Evolutionary conservation across 2,888 invertebrate species (phyloP).

Genomic region (Athrips mouffetella): DNA sequence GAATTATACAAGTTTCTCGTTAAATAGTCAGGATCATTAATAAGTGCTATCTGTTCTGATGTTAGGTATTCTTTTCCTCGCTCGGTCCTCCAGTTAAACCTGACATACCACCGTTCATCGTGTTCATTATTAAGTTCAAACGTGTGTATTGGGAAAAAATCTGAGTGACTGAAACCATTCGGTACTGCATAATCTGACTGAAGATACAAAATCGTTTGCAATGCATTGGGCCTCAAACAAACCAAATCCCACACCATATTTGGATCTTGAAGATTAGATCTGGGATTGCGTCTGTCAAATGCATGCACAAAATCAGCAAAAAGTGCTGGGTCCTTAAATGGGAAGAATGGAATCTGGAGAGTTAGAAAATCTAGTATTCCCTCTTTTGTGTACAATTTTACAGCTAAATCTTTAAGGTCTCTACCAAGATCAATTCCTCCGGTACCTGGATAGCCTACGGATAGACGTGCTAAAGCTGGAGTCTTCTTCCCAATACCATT

Average conservation of each 20-base stretch:
- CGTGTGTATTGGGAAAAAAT: constrained; percentile 93
- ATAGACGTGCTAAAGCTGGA: constrained; percentile 85
- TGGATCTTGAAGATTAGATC: constrained; percentile 87
- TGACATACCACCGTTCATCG: constrained; percentile 85
- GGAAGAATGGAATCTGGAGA: constrained; percentile 91
- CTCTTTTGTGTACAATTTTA: constrained; percentile 94
- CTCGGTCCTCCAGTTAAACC: constrained; percentile 93
- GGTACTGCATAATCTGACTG: constrained; percentile 93
- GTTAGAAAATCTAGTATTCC: constrained; percentile 94
- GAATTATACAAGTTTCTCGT: constrained; percentile 89
- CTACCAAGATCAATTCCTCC: constrained; percentile 90
- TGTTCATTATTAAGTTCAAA: constrained; percentile 90
- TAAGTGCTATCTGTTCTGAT: constrained; percentile 78
- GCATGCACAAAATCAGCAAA: constrained; percentile 93
- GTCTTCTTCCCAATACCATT: constrained; percentile 82
- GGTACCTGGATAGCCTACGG: constrained; percentile 86
- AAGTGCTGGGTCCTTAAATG: constrained; percentile 88
- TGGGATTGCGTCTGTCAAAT: constrained; percentile 94
- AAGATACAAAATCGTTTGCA: constrained; percentile 86
- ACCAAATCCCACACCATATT: constrained; percentile 95
- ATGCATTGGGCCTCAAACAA: constrained; percentile 86
- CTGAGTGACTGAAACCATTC: constrained; percentile 92
- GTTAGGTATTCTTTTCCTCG: constrained; percentile 89
- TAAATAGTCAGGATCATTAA: constrained; percentile 90
- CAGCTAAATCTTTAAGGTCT: constrained; percentile 90